These are phyloP conservation scores for Drosophila maculinotata DNA, from an alignment of 2,888 invertebrate species.

Conservation along the genomic window DNA sequence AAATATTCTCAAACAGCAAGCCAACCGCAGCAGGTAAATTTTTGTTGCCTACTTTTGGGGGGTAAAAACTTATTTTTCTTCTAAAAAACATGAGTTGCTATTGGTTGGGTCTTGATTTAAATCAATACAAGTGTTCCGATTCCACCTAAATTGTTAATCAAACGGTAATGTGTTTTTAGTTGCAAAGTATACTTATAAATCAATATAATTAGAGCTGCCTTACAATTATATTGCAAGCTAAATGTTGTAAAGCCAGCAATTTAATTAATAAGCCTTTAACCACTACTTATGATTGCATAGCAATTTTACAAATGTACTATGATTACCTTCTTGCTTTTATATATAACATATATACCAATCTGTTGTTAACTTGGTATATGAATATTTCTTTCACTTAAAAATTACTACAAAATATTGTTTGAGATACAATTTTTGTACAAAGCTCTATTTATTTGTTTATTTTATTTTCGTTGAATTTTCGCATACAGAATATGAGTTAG, in stretches of 20 bases:
- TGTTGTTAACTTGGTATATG: no score
- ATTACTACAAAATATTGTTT: no score
- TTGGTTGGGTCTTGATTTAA: background rate
- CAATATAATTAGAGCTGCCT: background rate
- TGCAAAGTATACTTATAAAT: background rate
- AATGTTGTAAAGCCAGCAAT: background rate
- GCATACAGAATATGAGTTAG: background rate
- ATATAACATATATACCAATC: no score
- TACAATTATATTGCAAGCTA: background rate
- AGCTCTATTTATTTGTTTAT: no score
- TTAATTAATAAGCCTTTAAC: background rate
- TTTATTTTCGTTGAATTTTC: no score
- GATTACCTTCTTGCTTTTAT: background rate
- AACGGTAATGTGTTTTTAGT: background rate
- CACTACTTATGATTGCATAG: background rate
- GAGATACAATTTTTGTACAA: no score
- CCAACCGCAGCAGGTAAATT: slow-evolving; percentile 48
- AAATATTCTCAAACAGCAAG: slow-evolving; percentile 6
- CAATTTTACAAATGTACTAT: no score
- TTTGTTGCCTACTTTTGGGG: slow-evolving; percentile 25
- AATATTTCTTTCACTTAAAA: no score
- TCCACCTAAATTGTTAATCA: background rate
- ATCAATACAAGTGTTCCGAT: background rate
- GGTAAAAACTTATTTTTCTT: background rate
- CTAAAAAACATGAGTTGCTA: background rate